These are phyloP conservation scores for Poeciliopsis turrubarensis DNA, from an alignment of 2,113 vertebrate species.

Conservation along the genomic window DNA sequence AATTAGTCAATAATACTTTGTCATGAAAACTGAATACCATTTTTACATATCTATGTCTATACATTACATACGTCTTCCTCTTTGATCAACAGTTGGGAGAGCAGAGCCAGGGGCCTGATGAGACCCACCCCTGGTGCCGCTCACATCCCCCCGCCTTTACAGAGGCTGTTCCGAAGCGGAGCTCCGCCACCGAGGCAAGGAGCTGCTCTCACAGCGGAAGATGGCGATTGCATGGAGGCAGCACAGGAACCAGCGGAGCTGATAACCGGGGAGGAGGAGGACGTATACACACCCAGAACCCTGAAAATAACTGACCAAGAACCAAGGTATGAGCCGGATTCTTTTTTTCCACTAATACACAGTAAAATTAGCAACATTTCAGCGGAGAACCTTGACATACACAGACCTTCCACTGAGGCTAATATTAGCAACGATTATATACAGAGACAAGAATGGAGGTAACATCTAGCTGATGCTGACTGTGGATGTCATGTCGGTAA, in stretches of 20 bases:
- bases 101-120: background rate
- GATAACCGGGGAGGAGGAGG: constrained; percentile 69
- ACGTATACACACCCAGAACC: constrained; percentile 20
- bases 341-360: background rate
- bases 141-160: background rate
- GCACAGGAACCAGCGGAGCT: constrained; percentile 72
- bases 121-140: constrained; percentile 45
- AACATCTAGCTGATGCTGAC: background rate
- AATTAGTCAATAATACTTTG: no score
- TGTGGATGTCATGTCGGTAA: constrained; percentile 15
- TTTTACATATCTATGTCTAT: background rate
- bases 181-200: constrained; percentile 60
- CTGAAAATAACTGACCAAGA: constrained; percentile 29
- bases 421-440: constrained; percentile 65
- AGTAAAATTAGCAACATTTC: constrained; percentile 4
- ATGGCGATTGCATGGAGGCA: constrained; percentile 80
- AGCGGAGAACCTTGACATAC: constrained; percentile 20
- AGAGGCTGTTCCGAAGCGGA: constrained; percentile 6
- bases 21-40: no score
- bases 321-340: constrained; percentile 52
- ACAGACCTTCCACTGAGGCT: constrained; percentile 34
- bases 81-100: no score
- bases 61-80: background rate
- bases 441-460: background rate
- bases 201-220: constrained; percentile 70